Evolutionary conservation across 2,113 vertebrate species (phyloP).

Genomic region (Podocnemis expansa): DNA sequence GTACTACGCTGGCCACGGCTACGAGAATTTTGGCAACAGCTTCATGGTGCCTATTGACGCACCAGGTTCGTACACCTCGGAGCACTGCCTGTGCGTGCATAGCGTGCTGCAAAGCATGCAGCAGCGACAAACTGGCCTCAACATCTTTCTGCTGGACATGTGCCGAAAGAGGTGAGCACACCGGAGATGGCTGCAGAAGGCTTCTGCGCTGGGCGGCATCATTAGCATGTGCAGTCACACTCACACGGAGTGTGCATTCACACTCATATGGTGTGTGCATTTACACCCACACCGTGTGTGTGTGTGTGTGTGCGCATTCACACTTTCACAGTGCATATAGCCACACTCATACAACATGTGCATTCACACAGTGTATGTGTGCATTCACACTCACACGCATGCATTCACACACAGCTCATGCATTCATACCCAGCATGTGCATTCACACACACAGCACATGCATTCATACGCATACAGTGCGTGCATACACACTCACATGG

Average conservation of each 20-base stretch:
- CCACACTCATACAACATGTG: too few relatives aligned
- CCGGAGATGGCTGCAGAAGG: background rate
- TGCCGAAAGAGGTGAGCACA: constrained; percentile 85
- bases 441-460: too few relatives aligned
- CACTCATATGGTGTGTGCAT: background rate
- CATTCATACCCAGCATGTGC: too few relatives aligned
- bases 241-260: fast-evolving
- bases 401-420: too few relatives aligned
- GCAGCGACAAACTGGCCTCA: constrained; percentile 84
- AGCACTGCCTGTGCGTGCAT: constrained; percentile 88
- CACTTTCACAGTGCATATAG: background rate
- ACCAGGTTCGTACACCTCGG: constrained; percentile 80
- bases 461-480: too few relatives aligned
- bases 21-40: constrained; percentile 91
- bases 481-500: too few relatives aligned
- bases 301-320: too few relatives aligned
- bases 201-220: fast-evolving
- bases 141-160: constrained; percentile 90
- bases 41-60: constrained; percentile 91
- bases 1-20: constrained; percentile 88
- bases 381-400: too few relatives aligned
- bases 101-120: constrained; percentile 85
- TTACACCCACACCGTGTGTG: too few relatives aligned
- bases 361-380: too few relatives aligned
- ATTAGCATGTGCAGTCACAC: background rate